A percentile compares a stretch with the other conserved stretches of the same genome.
Conservation (phyloP, 2,113 vertebrate species). For the Turnix velox region DNA sequence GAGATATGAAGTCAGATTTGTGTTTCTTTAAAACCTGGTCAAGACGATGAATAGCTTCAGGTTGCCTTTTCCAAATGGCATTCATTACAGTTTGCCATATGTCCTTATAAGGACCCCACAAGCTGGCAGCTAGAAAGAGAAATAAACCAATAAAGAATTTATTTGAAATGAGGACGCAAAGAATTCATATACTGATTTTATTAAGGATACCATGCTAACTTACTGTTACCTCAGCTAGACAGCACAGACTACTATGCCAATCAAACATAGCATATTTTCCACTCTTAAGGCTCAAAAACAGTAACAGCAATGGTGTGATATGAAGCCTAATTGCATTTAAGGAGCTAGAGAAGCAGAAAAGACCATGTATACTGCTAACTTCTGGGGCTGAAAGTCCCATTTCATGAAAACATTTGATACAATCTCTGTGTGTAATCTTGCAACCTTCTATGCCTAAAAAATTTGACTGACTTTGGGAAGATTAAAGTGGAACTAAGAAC, state of each 20-base stretch:
- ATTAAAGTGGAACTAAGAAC: neutral
- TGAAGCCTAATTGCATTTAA: neutral
- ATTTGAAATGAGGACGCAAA: neutral
- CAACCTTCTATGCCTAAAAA: neutral
- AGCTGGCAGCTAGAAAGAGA: constrained; percentile 84
- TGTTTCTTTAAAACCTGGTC: constrained; percentile 95
- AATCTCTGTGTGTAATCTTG: neutral
- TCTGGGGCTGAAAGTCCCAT: neutral
- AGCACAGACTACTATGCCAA: neutral
- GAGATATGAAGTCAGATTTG: constrained; percentile 90
- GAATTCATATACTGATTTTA: neutral
- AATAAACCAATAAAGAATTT: neutral
- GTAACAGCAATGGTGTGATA: neutral
- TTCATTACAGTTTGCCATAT: constrained; percentile 91
- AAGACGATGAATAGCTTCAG: constrained; percentile 88
- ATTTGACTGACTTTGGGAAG: neutral
- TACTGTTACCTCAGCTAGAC: neutral
- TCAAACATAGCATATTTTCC: neutral
- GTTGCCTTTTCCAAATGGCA: constrained; percentile 86
- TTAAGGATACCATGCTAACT: neutral
- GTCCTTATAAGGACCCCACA: constrained; percentile 96
- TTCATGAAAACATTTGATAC: neutral
- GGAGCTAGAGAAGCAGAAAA: neutral
- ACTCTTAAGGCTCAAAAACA: neutral
- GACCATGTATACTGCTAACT: neutral